Conservation (phyloP, 2,888 invertebrate genomes). For the Callosobruchus maculatus region DNA sequence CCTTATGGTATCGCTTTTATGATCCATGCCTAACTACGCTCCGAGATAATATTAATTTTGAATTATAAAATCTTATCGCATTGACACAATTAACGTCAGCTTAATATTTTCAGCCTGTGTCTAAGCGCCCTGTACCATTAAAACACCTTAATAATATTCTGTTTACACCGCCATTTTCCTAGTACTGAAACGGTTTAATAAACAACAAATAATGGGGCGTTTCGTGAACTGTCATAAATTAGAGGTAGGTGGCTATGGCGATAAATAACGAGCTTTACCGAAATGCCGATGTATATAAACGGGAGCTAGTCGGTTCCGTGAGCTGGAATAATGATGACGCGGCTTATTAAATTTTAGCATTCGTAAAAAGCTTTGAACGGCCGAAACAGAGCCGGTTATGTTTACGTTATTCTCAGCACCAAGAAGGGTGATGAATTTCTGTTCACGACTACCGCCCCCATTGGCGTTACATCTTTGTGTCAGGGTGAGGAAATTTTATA, state of each 20-base stretch:
- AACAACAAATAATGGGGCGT: conserved; percentile 5
- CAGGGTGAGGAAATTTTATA: too few species aligned
- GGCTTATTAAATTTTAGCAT: conserved; percentile 43
- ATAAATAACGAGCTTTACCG: conserved; percentile 32
- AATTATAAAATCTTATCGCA: too few species aligned
- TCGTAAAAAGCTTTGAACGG: conserved; percentile 27
- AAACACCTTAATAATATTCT: not conserved
- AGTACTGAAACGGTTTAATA: not conserved
- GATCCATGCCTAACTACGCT: too few species aligned
- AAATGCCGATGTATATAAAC: conserved; percentile 21
- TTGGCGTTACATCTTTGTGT: not conserved
- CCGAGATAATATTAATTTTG: too few species aligned
- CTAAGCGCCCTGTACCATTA: not conserved
- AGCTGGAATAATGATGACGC: conserved; percentile 36
- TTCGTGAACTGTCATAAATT: conserved; percentile 31
- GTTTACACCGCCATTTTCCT: not conserved
- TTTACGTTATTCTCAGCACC: not conserved
- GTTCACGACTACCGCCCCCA: not conserved
- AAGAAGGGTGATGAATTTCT: not conserved
- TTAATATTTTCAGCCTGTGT: not conserved
- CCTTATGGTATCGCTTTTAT: too few species aligned
- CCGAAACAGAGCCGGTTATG: not conserved
- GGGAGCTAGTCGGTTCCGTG: conserved; percentile 19
- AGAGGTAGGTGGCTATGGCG: conserved; percentile 18
- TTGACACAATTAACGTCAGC: too few species aligned